Evolutionary conservation across 2,797 vertebrate genomes (phyloP), one percentile per base, ranked within the genome.

Genomic region (Enteromius paludinosus): DNA sequence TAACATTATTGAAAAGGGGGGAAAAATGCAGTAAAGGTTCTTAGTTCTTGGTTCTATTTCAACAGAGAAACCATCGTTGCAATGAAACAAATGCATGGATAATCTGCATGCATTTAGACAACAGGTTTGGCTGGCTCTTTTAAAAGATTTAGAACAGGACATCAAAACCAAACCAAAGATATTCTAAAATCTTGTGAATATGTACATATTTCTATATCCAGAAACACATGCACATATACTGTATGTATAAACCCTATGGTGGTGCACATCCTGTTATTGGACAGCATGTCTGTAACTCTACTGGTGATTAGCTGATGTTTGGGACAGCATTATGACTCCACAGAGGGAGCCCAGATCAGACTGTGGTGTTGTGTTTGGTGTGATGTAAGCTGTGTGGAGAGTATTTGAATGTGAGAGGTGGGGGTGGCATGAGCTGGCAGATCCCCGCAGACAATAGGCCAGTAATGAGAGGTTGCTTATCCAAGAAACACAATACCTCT

Each of bases 401-500:
- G 30, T 56, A 20, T 74, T 74, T 74, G 20, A 74, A 73, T 35
- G 70, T 15, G 49, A 17, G 1, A 5, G 33, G 47, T 54, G 10
- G 47, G 47, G 47, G 11, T 72, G 47, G 33, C 49, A 54, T 74
- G 33, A 56, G 71, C 49, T 56, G 49, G 20, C 20, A 74, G 49
- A 56, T 23, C 71, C 20, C 71, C 49, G 10, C 45, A 43, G 73
- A 41, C 54, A 76, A 61, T 43, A 45, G 56, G 38, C 73, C 54
- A 41, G n/a, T 62, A 76, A 76, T 43, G 52, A 76, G 38, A 4
- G 38, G 38, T 45, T 76, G 35, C 47, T 72, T 72, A 54, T 41
- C 35, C 23, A 17, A 17, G 30, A 38, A 9, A 11, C 28, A 72
- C 70, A 72, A 52, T 52, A 20, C 47, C 70, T 52, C 45, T 28